Percentiles rank a stretch among this genome's conserved stretches.
Conservation (phyloP, 2,113 vertebrate species). For the Trematomus loennbergii region DNA sequence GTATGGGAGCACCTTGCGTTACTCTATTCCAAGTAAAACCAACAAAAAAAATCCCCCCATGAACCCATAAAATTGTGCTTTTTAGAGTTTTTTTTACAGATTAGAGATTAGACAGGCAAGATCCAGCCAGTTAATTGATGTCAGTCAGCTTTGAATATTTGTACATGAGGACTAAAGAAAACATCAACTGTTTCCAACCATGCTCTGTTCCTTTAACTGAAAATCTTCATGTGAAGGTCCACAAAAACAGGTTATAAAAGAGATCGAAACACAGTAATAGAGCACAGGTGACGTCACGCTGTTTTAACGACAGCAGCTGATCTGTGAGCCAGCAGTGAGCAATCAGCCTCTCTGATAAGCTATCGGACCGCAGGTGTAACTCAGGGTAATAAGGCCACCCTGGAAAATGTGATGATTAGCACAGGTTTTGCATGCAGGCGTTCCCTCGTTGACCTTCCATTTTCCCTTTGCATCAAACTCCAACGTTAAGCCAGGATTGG, state of each 20-base stretch:
- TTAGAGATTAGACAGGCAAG: no score
- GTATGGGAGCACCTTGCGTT: no score
- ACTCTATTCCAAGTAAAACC: no score
- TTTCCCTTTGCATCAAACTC: conserved; percentile 49
- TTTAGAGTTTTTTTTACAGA: no score
- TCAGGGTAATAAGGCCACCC: conserved; percentile 69
- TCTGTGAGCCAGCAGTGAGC: conserved; percentile 48
- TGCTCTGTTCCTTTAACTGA: neutral
- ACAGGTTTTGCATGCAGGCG: conserved; percentile 21
- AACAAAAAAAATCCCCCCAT: no score
- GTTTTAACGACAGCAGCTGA: conserved; percentile 9
- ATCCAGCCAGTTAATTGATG: no score
- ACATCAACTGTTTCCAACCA: no score
- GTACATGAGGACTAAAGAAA: neutral
- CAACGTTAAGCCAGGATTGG: conserved; percentile 48
- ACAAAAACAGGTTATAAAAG: conserved; percentile 16
- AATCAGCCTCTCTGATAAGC: conserved; percentile 55
- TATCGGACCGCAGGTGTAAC: conserved; percentile 63
- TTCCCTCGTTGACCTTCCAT: conserved; percentile 35
- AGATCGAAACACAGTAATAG: neutral
- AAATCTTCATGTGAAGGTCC: neutral
- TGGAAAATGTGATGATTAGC: conserved; percentile 40
- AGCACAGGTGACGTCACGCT: conserved; percentile 20
- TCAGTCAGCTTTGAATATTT: no score
- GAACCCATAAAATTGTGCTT: no score